These are phyloP conservation scores for Chaenogobius annularis DNA, from an alignment of 2,113 vertebrate genomes.

Conservation along the genomic window DNA sequence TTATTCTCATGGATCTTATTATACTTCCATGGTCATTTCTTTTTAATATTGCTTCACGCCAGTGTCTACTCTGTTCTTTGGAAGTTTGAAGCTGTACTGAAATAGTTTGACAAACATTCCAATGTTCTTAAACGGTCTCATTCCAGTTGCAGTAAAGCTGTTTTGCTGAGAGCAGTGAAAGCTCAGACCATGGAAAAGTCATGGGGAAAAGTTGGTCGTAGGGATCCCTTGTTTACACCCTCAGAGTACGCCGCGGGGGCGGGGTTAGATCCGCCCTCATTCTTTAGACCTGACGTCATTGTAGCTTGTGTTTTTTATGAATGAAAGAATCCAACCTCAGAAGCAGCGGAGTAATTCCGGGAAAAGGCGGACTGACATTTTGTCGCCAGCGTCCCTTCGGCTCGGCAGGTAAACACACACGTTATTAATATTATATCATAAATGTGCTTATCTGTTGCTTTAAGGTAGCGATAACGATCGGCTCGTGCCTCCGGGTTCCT, in stretches of 20 bases:
- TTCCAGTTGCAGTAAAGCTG: slow-evolving; percentile 8
- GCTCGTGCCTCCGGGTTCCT: slow-evolving; percentile 11
- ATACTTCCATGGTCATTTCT: not conserved
- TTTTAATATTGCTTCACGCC: not conserved
- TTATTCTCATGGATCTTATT: too few species aligned
- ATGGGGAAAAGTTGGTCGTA: slow-evolving; percentile 46
- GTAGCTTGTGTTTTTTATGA: slow-evolving; percentile 82
- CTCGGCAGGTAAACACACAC: slow-evolving; percentile 55
- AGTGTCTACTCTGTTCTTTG: not conserved
- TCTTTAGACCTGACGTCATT: slow-evolving; percentile 79
- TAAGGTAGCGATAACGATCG: not conserved
- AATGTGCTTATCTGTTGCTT: not conserved
- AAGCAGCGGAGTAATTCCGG: slow-evolving; percentile 81
- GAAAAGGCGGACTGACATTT: slow-evolving; percentile 82
- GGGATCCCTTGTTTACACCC: slow-evolving; percentile 79
- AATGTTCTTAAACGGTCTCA: not conserved
- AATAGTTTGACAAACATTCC: not conserved
- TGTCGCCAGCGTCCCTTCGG: slow-evolving; percentile 70
- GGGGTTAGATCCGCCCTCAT: slow-evolving; percentile 75
- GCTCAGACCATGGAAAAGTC: slow-evolving; percentile 50
- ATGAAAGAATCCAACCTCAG: slow-evolving; percentile 80
- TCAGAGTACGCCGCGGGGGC: slow-evolving; percentile 69
- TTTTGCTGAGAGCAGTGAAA: slow-evolving; percentile 22
- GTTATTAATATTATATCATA: not conserved
- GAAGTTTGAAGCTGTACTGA: not conserved